Conservation (phyloP, 2,113 vertebrate genomes). For the Cebus imitator region DNA sequence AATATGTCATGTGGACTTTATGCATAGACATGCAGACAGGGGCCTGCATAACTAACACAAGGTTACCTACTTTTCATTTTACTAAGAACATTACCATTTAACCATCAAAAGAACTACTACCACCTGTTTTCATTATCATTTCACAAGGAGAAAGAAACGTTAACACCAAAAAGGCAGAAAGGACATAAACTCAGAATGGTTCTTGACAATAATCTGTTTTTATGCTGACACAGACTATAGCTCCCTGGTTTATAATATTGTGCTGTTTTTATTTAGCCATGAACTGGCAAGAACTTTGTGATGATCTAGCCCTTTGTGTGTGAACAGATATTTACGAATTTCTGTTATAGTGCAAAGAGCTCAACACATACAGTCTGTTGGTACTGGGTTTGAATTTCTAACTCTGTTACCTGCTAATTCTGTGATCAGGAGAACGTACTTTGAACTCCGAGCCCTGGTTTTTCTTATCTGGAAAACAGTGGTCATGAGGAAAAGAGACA, state of each 20-base stretch:
- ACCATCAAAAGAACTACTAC: neutral
- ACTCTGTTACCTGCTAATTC: neutral
- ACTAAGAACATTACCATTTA: neutral
- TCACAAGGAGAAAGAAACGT: slow-evolving; percentile 16
- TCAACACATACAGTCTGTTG: neutral
- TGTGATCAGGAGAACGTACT: neutral
- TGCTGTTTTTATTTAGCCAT: neutral
- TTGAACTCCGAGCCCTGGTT: neutral
- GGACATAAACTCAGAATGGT: neutral
- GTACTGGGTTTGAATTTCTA: neutral
- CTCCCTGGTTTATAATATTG: neutral
- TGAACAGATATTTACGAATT: neutral
- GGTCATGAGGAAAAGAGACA: neutral
- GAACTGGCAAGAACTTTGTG: neutral
- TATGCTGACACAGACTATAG: neutral
- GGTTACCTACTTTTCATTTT: neutral
- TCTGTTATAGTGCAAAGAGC: neutral
- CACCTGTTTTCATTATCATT: neutral
- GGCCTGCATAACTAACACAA: neutral
- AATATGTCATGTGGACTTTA: neutral
- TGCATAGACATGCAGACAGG: neutral
- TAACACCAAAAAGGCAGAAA: neutral
- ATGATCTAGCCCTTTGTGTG: neutral
- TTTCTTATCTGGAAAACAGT: neutral
- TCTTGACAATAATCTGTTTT: neutral